A percentile compares a stretch with the other conserved stretches of the same genome.
Evolutionary conservation across 2,888 invertebrate genomes (phyloP).

Genomic region (Xanthia icteritia): DNA sequence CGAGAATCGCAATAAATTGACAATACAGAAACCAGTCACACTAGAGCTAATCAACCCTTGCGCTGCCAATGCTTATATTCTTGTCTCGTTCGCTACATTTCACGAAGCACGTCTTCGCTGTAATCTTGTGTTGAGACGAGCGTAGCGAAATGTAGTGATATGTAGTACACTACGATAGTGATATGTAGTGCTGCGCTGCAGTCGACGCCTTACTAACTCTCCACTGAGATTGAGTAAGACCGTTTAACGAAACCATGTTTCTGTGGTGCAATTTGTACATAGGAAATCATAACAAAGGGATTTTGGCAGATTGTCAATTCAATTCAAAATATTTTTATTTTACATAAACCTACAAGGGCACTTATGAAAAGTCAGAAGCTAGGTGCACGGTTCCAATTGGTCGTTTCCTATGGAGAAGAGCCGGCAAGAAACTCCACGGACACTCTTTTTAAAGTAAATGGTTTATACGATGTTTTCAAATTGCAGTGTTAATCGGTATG

Average conservation of each 20-base stretch:
- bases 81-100: constrained; percentile 29
- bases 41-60: constrained; percentile 40
- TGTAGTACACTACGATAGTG: too few relatives aligned
- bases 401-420: too few relatives aligned
- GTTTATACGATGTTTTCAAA: too few relatives aligned
- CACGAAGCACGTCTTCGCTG: constrained; percentile 23
- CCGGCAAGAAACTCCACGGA: too few relatives aligned
- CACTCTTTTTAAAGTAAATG: too few relatives aligned
- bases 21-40: constrained; percentile 14
- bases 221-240: constrained; percentile 25
- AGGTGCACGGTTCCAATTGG: too few relatives aligned
- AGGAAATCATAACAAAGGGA: background rate
- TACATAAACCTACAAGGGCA: too few relatives aligned
- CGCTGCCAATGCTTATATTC: constrained; percentile 22
- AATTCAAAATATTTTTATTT: too few relatives aligned
- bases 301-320: background rate
- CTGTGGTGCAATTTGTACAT: background rate
- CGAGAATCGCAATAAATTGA: constrained; percentile 24
- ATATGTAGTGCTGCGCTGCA: constrained; percentile 25
- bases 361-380: too few relatives aligned
- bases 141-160: constrained; percentile 25
- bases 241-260: constrained; percentile 22
- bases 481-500: too few relatives aligned
- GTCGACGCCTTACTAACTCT: constrained; percentile 40
- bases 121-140: constrained; percentile 41